Conservation (phyloP, 2,888 invertebrate genomes). For the Melanostoma mellinum region DNA sequence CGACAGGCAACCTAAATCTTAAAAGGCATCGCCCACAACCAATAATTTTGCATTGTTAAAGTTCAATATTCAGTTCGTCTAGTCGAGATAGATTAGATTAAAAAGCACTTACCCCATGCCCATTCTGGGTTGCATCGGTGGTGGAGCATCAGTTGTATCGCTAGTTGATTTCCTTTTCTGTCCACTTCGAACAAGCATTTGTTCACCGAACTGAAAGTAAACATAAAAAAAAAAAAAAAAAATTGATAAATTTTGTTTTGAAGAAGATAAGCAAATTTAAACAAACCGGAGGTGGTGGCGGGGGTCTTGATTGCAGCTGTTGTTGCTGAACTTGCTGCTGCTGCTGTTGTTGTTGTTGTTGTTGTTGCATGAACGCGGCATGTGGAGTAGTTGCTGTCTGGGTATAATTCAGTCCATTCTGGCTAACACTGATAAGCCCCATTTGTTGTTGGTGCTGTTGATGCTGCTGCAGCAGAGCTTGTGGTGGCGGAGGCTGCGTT, state of each 20-base stretch:
- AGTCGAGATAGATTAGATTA: neutral
- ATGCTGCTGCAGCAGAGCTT: conserved; percentile 47
- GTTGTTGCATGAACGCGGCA: conserved; percentile 46
- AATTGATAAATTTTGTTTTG: neutral
- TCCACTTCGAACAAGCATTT: conserved; percentile 49
- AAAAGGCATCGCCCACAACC: conserved; percentile 52
- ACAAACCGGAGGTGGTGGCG: conserved; percentile 38
- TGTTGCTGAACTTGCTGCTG: conserved; percentile 1
- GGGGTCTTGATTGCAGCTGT: conserved; percentile 26
- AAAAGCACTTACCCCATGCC: conserved; percentile 66
- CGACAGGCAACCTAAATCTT: conserved; percentile 8
- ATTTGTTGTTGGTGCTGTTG: conserved; percentile 50
- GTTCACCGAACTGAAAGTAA: conserved; percentile 54
- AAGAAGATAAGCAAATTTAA: too few species aligned
- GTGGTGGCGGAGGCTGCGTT: conserved; percentile 61
- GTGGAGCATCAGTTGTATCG: conserved; percentile 55
- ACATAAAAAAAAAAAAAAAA: neutral
- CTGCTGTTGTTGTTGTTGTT: conserved; percentile 16
- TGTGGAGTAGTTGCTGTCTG: conserved; percentile 50
- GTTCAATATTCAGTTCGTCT: conserved; percentile 2
- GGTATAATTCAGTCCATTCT: conserved; percentile 55
- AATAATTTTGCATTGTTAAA: conserved; percentile 30
- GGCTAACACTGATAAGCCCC: conserved; percentile 60
- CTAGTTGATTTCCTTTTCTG: conserved; percentile 65
- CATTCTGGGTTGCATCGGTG: conserved; percentile 57